These are phyloP conservation scores for Heterochromis multidens DNA, from an alignment of 2,113 vertebrate genomes.

Conservation along the genomic window DNA sequence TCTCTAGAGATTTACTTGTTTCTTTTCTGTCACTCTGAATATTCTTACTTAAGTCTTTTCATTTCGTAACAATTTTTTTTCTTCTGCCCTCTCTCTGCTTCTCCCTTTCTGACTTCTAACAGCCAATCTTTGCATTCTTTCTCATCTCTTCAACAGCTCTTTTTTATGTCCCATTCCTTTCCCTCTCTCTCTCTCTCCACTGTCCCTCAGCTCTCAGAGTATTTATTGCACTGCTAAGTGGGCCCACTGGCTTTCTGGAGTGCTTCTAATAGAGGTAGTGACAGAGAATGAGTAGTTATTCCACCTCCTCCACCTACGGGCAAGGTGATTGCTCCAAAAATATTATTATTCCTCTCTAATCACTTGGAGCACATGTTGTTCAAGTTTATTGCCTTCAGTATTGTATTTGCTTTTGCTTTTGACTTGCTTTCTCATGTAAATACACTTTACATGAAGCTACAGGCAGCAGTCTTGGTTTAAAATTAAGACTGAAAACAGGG, in stretches of 20 bases:
- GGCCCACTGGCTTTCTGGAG: constrained; percentile 42
- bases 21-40: not conserved
- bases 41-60: not conserved
- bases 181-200: not conserved
- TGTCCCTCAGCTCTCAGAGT: constrained; percentile 31
- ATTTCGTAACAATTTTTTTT: not conserved
- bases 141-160: constrained; percentile 38
- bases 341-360: constrained; percentile 42
- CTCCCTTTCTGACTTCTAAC: not conserved
- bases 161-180: constrained; percentile 3
- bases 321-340: constrained; percentile 45
- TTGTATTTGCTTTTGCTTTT: not conserved
- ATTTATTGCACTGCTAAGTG: constrained; percentile 59
- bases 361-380: not conserved
- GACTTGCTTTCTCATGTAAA: not conserved
- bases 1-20: not conserved
- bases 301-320: constrained; percentile 50
- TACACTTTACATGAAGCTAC: not conserved
- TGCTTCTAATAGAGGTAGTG: constrained; percentile 41
- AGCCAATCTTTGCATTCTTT: not conserved
- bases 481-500: not conserved
- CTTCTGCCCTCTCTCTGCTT: not conserved
- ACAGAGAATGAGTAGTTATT: constrained; percentile 45
- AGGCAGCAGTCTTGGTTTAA: not conserved
- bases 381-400: not conserved